These are phyloP conservation scores for Scomberomorus guttatus DNA, from an alignment of 2,797 vertebrate species.

Conservation along the genomic window DNA sequence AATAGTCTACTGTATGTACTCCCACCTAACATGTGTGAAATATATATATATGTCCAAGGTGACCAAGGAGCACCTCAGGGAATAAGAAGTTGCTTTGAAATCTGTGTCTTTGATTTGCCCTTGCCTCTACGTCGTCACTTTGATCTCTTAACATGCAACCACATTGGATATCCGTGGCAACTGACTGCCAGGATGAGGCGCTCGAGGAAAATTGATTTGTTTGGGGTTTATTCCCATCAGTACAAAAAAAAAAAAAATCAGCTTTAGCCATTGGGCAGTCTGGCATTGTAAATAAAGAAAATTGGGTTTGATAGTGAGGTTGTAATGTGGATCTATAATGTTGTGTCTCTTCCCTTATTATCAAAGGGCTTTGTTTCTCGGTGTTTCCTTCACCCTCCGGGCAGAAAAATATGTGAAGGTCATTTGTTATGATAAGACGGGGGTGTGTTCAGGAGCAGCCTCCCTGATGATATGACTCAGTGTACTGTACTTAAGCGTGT, in stretches of 20 bases:
- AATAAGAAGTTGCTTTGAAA: constrained; percentile 61
- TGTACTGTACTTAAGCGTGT: constrained; percentile 58
- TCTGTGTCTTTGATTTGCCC: constrained; percentile 62
- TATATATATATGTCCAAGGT: constrained; percentile 47
- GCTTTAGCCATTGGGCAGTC: constrained; percentile 50
- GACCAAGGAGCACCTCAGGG: constrained; percentile 48
- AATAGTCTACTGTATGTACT: constrained; percentile 18
- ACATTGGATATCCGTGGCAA: constrained; percentile 69
- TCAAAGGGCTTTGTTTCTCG: constrained; percentile 52
- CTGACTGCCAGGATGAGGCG: constrained; percentile 57
- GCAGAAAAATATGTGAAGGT: constrained; percentile 71
- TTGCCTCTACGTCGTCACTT: constrained; percentile 59
- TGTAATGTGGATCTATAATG: constrained; percentile 62
- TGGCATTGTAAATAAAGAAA: constrained; percentile 70
- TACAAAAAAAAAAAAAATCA: constrained; percentile 30
- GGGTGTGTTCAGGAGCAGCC: constrained; percentile 52
- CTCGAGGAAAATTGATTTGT: constrained; percentile 75
- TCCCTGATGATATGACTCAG: constrained; percentile 41
- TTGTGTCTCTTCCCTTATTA: constrained; percentile 44
- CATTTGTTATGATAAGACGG: constrained; percentile 73
- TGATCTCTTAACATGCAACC: constrained; percentile 65
- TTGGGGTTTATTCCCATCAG: constrained; percentile 64
- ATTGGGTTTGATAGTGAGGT: constrained; percentile 65
- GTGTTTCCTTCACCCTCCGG: constrained; percentile 51
- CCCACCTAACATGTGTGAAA: constrained; percentile 30